Evolutionary conservation across 2,888 invertebrate genomes (phyloP).

Genomic region (Merodon equestris): DNA sequence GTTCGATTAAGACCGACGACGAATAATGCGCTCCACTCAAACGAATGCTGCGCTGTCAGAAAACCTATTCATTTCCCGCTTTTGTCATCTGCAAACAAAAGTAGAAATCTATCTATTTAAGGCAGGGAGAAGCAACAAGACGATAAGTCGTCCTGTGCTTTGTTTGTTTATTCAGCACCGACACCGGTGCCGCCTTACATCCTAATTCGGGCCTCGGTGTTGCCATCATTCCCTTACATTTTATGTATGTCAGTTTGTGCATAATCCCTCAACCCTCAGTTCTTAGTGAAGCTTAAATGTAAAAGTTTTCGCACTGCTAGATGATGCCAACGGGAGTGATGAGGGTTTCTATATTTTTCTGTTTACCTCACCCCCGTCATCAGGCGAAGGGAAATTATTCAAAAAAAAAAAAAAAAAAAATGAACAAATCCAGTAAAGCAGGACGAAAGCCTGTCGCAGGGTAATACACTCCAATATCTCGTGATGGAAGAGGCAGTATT

Average conservation of each 20-base stretch:
- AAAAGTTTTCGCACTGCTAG: not conserved
- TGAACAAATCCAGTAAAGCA: slow-evolving; percentile 15
- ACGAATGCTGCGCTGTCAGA: too few species aligned
- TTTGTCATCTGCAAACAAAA: slow-evolving; percentile 37
- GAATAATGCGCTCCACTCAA: too few species aligned
- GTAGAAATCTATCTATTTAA: slow-evolving; percentile 25
- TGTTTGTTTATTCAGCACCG: slow-evolving; percentile 41
- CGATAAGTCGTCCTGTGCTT: slow-evolving; percentile 39
- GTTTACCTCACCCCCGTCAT: slow-evolving; percentile 10
- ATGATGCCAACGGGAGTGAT: slow-evolving; percentile 44
- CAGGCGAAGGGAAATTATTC: slow-evolving; percentile 20
- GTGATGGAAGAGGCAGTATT: slow-evolving; percentile 23
- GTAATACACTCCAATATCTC: slow-evolving; percentile 48
- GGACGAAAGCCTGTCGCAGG: slow-evolving; percentile 30
- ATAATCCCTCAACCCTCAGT: slow-evolving; percentile 34
- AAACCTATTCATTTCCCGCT: slow-evolving; percentile 4
- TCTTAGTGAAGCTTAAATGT: slow-evolving; percentile 43
- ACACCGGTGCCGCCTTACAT: slow-evolving; percentile 3
- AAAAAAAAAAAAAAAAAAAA: slow-evolving; percentile 30
- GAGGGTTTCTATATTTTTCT: slow-evolving; percentile 45
- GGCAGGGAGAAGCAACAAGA: slow-evolving; percentile 1
- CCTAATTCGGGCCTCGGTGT: too few species aligned
- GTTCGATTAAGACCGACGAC: too few species aligned
- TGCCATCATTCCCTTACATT: not conserved
- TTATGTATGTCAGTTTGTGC: slow-evolving; percentile 20